Evolutionary conservation across 2,888 invertebrate species (phyloP).

Genomic region (Mystacides longicornis): DNA sequence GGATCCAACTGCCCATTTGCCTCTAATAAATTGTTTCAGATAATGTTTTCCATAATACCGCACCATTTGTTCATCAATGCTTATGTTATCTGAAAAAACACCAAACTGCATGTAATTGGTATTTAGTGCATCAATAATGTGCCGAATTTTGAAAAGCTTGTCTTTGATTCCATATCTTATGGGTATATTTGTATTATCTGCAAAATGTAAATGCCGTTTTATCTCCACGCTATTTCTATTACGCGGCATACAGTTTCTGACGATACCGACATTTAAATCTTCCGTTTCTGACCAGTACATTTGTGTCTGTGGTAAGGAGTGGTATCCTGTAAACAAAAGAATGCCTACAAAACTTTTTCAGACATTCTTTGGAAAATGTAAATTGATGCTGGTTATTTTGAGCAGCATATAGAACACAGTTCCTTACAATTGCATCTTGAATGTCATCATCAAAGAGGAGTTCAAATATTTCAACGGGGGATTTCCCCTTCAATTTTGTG

Average conservation of each 20-base stretch:
- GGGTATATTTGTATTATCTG: neutral
- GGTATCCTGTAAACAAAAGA: neutral
- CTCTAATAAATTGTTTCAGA: neutral
- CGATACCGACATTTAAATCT: neutral
- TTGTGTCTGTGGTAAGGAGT: neutral
- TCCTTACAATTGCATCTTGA: neutral
- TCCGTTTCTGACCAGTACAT: neutral
- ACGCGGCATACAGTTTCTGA: conserved; percentile 1
- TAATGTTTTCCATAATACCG: neutral
- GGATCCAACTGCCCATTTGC: too few species aligned
- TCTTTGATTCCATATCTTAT: neutral
- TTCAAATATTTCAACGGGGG: neutral
- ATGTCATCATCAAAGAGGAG: neutral
- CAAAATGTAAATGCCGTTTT: neutral
- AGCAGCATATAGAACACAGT: neutral
- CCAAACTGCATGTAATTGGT: neutral
- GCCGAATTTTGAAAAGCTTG: neutral
- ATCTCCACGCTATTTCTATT: conserved; percentile 2
- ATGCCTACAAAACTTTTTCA: neutral
- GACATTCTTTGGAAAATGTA: neutral
- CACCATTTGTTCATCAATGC: neutral
- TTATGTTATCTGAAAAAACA: neutral
- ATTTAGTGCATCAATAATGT: neutral
- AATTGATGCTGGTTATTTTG: neutral
- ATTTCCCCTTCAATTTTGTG: neutral